Evolutionary conservation across 2,888 invertebrate species (phyloP).

Genomic region (Apamea sordens): DNA sequence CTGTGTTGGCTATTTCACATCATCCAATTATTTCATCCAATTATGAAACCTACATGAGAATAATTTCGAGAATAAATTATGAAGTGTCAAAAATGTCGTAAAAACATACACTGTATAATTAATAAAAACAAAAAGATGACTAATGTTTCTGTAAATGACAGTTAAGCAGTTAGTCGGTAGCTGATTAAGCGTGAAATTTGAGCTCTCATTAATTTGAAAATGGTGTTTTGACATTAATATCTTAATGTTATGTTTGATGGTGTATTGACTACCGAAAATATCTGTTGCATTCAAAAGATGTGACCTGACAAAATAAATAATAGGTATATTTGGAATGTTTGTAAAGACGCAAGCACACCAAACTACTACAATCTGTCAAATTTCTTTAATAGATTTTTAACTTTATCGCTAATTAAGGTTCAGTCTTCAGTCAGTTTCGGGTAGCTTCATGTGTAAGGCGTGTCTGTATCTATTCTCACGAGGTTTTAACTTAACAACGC

Average conservation of each 20-base stretch:
- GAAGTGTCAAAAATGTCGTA: conserved; percentile 23
- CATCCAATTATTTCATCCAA: not conserved
- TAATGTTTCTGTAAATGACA: conserved; percentile 44
- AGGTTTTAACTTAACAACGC: not conserved
- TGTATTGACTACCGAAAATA: conserved; percentile 36
- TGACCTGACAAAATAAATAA: not conserved
- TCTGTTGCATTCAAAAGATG: not conserved
- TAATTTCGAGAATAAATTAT: not conserved
- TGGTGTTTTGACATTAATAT: conserved; percentile 34
- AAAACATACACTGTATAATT: conserved; percentile 24
- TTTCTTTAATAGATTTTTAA: no score
- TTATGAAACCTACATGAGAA: not conserved
- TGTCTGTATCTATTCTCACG: not conserved
- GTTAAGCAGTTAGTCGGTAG: conserved; percentile 33
- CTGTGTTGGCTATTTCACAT: not conserved
- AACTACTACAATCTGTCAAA: no score
- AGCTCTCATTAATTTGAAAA: conserved; percentile 40
- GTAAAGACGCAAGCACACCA: no score
- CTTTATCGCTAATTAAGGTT: no score
- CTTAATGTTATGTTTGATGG: conserved; percentile 18
- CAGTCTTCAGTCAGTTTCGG: no score
- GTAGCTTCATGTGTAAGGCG: no score
- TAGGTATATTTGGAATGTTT: not conserved
- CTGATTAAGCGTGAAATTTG: conserved; percentile 51
- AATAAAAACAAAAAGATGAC: conserved; percentile 33